phyloP scores from a whole-genome alignment of 2,797 vertebrate genomes.

The Amphiprion clarkii region DNA sequence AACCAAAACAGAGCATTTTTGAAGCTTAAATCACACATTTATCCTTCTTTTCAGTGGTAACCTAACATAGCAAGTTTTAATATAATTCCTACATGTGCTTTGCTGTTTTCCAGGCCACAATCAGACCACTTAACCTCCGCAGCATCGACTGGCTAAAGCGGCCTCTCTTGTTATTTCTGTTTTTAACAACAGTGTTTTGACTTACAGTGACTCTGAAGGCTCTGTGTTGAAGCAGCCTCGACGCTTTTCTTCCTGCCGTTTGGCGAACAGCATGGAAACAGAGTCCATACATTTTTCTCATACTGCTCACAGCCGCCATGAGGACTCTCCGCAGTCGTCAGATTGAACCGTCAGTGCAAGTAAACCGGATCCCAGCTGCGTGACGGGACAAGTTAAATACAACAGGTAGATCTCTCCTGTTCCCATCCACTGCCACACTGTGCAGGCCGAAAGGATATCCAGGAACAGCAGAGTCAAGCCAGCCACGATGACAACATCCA shows the following conservation, averaged over 20 bases:
- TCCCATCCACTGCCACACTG: not conserved
- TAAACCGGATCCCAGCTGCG: fast-evolving
- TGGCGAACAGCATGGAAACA: conserved; percentile 72
- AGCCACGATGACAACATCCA: conserved; percentile 13
- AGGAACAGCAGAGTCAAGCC: not conserved
- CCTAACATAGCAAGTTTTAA: fast-evolving
- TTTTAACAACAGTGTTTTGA: not conserved
- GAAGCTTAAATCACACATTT: not conserved
- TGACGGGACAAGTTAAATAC: not conserved
- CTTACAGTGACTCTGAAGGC: conserved; percentile 81
- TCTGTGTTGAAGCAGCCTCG: conserved; percentile 71
- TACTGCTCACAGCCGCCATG: conserved; percentile 59
- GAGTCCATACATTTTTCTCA: conserved; percentile 74
- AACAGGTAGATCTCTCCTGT: fast-evolving
- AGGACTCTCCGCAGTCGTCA: not conserved
- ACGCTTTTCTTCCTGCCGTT: conserved; percentile 57
- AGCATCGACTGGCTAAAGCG: not conserved
- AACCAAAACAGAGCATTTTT: not conserved
- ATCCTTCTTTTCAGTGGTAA: fast-evolving
- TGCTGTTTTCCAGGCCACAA: not conserved
- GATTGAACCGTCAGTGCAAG: too few relatives aligned
- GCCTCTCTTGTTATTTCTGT: not conserved
- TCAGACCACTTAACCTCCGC: not conserved
- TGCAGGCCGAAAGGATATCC: not conserved
- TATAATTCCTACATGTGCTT: fast-evolving